These are phyloP conservation scores for Campylomormyrus tamandua DNA, from an alignment of 2,113 vertebrate species.

Conservation along the genomic window DNA sequence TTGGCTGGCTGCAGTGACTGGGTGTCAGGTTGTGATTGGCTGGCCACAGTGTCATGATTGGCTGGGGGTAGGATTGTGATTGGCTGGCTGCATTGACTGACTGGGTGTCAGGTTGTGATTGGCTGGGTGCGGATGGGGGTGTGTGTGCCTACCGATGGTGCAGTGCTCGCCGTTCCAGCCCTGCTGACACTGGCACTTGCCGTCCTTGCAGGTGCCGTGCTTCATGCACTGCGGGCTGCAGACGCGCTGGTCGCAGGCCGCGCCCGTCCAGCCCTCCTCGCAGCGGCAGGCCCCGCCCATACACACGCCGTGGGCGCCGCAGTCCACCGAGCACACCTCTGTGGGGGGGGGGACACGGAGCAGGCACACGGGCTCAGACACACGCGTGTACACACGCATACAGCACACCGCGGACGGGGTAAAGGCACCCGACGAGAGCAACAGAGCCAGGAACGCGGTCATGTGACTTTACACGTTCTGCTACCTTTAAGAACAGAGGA, in stretches of 20 bases:
- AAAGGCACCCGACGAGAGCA: background rate
- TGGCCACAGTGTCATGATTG: slow-evolving; percentile 30
- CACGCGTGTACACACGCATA: background rate
- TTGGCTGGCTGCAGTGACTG: too few relatives aligned
- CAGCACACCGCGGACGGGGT: too few relatives aligned
- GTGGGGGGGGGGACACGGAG: slow-evolving; percentile 21
- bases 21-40: background rate
- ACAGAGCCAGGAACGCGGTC: background rate
- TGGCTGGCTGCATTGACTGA: too few relatives aligned
- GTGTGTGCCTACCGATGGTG: slow-evolving; percentile 75
- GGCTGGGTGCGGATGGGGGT: background rate
- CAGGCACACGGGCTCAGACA: background rate
- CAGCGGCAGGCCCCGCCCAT: slow-evolving; percentile 80
- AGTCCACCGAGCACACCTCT: slow-evolving; percentile 88
- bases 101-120: background rate
- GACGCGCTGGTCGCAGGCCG: slow-evolving; percentile 78
- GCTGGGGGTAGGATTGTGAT: background rate
- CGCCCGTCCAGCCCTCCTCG: slow-evolving; percentile 83
- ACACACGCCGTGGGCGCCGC: slow-evolving; percentile 81
- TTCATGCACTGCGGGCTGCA: slow-evolving; percentile 81
- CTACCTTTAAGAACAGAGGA: background rate
- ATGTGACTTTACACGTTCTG: background rate
- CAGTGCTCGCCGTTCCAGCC: slow-evolving; percentile 95
- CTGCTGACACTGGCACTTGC: slow-evolving; percentile 87
- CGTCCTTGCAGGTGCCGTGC: slow-evolving; percentile 85